Base-by-base conservation (phyloP, 2,888 invertebrate genomes). In the Nephrocerus scutellatus region DNA sequence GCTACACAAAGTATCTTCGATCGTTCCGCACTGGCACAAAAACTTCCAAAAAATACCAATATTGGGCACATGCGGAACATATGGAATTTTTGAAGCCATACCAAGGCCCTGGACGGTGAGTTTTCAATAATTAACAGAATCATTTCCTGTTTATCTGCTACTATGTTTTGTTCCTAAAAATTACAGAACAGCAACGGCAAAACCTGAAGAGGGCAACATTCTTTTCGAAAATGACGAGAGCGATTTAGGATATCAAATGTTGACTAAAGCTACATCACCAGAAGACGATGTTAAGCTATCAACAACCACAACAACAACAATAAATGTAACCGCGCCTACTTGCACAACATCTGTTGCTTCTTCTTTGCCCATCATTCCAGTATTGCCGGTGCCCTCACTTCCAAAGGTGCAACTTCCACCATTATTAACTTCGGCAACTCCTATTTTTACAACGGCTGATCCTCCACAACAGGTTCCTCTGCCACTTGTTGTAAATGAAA, bases 11-110 rank as follows among this genome's bases (percentile, higher is more conserved):
- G 52, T 67, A 68, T 51, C 55, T 68, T 34, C 63, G 66, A 16
- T 66, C 66, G 0, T 67, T 66, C 51, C 63, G 67, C 2, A 58
- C 61, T n/a, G 66, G 66, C 8, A 62, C 66, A 8, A 67, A 67
- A 49, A 66, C 67, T 0, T 67, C 67, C 9, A 64, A 64, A 44
- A 67, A 67, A 48, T 67, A 67, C 50, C 67, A 67, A 51, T 67
- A 58, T 43, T 67, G 66, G 66, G 66, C 66, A 3, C 66, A 67
- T 53, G 66, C 66, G 6, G 63, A 64, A 26, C 66, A 66, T 34
- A 67, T 67, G 66, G 66, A 67, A 28, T 67, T 67, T 36, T 43
- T 67, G 8, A 63, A 65, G 43, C 67, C 66, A 5, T 66, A 62
- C 36, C 66, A 67, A 41, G 66, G 66, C 12, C 66, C 67, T 2